Base-by-base conservation (phyloP, 2,888 invertebrate genomes). In the Sinodicranocentrus sp. region DNA sequence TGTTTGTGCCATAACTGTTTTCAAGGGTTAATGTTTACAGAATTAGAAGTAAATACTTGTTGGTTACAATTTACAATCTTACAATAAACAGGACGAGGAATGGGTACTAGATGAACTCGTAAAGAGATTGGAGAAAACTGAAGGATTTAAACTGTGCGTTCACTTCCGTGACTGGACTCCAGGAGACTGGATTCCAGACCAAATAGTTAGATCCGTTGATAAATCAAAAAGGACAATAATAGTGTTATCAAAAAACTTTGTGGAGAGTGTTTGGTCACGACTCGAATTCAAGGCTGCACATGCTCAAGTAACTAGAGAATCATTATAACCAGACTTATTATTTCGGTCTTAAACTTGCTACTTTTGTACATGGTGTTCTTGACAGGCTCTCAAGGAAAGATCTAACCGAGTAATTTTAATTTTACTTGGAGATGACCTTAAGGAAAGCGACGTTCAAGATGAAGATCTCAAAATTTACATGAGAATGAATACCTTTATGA, bases 281-380 rank as follows among this genome's bases (percentile, higher is more conserved):
- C 92, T 94, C 91, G 95, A 95, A 90, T 95, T 95, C 89, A 92
- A 94, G 15, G 92, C 94, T 1, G 94, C 95, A 1, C 93, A 96
- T 91, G 92, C 92, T 75, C 88, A 88, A 84, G 87, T 88, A 84
- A 28, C 54, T 72, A 33, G n/a, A n/a, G n/a, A n/a, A n/a, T n/a
- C n/a, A n/a, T n/a, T n/a, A n/a, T n/a, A n/a, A n/a, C n/a, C n/a
- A n/a, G n/a, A n/a, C 33, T 33, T 33, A 10, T 10, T 33, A 33
- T 33, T 33, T 3, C 33, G 3, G 10, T 6, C 33, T 33, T 3
- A 10, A 33, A 33, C 10, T 6, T 33, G 33, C 33, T 33, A 33
- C 10, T 33, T 33, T 33, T 33, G 10, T 33, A 33, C n/a, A n/a
- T 33, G 3, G 33, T 33, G 33, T 33, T 33, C 10, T 33, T 33